These are phyloP conservation scores for Gortyna flavago DNA, from an alignment of 2,888 invertebrate genomes.

Conservation along the genomic window DNA sequence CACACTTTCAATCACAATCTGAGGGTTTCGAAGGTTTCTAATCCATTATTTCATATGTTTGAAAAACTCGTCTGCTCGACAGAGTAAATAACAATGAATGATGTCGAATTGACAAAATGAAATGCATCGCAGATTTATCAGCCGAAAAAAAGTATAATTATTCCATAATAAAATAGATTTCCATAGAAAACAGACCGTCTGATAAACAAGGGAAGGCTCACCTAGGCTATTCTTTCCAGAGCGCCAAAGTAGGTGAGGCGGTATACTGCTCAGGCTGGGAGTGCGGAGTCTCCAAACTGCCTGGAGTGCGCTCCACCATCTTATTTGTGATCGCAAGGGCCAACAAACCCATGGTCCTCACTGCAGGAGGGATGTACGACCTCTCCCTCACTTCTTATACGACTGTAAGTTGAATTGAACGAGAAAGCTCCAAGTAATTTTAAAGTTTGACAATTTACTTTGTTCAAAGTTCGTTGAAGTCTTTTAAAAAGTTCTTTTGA, in stretches of 20 bases:
- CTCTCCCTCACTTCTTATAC: constrained; percentile 82
- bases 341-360: constrained; percentile 78
- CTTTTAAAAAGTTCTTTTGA: constrained; percentile 27
- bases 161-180: not conserved
- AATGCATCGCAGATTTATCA: no score
- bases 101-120: not conserved
- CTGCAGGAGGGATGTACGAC: constrained; percentile 85
- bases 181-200: no score
- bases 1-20: not conserved
- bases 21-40: not conserved
- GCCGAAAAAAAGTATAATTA: not conserved
- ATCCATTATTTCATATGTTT: not conserved
- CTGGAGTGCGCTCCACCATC: constrained; percentile 78
- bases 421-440: constrained; percentile 18
- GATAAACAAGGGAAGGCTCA: not conserved
- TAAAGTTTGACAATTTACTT: constrained; percentile 48
- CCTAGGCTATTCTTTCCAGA: constrained; percentile 68
- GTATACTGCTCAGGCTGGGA: constrained; percentile 85
- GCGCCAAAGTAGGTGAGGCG: constrained; percentile 77
- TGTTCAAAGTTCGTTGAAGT: constrained; percentile 11
- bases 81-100: not conserved
- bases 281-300: constrained; percentile 73
- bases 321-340: constrained; percentile 79
- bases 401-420: constrained; percentile 72
- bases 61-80: not conserved